These are phyloP conservation scores for Drosophila longiperda DNA, from an alignment of 2,888 invertebrate genomes.

Conservation along the genomic window DNA sequence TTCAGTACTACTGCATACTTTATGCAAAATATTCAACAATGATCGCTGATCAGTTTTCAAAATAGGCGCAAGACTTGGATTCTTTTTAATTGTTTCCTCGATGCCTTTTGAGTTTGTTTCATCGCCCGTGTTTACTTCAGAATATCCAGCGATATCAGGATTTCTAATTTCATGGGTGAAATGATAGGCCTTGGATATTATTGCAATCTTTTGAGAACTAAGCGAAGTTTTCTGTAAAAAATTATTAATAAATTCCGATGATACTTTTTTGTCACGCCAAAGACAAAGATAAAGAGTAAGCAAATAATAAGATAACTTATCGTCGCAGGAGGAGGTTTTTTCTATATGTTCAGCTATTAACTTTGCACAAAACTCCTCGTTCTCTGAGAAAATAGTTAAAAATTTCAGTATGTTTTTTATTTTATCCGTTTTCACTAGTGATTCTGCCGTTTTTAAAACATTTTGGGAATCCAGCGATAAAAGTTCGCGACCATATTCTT, in stretches of 20 bases:
- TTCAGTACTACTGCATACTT: conserved; percentile 22
- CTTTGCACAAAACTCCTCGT: conserved; percentile 39
- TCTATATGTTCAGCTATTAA: conserved; percentile 35
- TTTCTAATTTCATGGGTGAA: conserved; percentile 31
- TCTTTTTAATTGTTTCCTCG: conserved; percentile 17
- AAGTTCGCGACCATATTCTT: conserved; percentile 37
- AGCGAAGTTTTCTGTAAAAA: conserved; percentile 36
- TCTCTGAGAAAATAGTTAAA: conserved; percentile 42
- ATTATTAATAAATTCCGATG: conserved; percentile 27
- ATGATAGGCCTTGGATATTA: conserved; percentile 47
- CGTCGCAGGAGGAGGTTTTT: conserved; percentile 14
- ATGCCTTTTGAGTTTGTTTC: conserved; percentile 21
- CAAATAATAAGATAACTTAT: conserved; percentile 48
- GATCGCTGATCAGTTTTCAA: conserved; percentile 26
- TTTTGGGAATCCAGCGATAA: conserved; percentile 10
- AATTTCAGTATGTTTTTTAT: conserved; percentile 47
- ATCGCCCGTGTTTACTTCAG: not conserved
- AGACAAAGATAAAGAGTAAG: conserved; percentile 50
- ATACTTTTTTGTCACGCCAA: conserved; percentile 45
- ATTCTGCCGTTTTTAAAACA: conserved; percentile 25
- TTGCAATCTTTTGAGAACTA: conserved; percentile 42
- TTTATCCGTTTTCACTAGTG: conserved; percentile 25
- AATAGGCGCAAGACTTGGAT: conserved; percentile 18
- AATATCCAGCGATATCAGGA: not conserved
- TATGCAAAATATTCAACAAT: conserved; percentile 49